Conservation (phyloP, 2,113 vertebrate species). For the Pseudorasbora parva region DNA sequence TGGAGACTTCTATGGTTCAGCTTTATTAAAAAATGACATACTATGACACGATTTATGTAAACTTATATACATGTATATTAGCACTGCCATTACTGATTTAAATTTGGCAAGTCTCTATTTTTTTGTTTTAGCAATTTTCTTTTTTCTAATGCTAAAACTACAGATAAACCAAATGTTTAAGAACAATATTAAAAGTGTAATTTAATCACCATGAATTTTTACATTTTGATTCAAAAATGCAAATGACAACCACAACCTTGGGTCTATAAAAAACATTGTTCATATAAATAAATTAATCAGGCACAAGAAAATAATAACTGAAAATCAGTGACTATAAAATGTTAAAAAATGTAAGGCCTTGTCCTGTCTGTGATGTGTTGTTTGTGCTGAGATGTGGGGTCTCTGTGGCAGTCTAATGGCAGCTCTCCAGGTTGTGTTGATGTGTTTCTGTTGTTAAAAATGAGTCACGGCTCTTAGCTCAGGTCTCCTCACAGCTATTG, state of each 20-base stretch:
- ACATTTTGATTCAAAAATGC: neutral
- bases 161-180: neutral
- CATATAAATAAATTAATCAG: neutral
- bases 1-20: neutral
- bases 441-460: slow-evolving; percentile 38
- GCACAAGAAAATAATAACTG: neutral
- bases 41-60: no score
- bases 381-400: neutral
- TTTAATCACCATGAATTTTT: neutral
- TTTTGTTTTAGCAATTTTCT: neutral
- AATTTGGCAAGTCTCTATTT: no score
- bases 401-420: slow-evolving; percentile 7
- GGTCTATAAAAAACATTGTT: neutral
- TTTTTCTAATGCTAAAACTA: neutral
- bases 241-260: neutral
- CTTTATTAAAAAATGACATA: neutral
- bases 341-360: neutral
- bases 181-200: neutral
- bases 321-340: neutral
- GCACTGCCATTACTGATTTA: neutral
- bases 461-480: slow-evolving; percentile 36
- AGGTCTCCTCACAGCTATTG: slow-evolving; percentile 27
- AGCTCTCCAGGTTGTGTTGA: slow-evolving; percentile 22
- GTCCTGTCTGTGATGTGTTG: neutral
- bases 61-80: neutral